Evolutionary conservation across 2,797 vertebrate species (phyloP).

Genomic region (Acestrorhynchus altus): DNA sequence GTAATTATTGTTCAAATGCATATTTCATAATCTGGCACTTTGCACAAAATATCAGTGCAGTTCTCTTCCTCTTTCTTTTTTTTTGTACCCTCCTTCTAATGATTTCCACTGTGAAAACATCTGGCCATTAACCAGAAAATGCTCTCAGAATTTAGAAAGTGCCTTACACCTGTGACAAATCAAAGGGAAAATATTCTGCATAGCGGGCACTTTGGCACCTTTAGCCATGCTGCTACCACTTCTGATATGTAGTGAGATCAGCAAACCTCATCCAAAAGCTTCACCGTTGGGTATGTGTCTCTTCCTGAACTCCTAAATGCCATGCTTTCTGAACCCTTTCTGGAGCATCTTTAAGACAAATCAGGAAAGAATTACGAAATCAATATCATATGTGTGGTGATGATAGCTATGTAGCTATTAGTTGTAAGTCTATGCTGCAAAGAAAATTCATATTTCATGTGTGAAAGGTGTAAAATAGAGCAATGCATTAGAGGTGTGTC

Average conservation of each 20-base stretch:
- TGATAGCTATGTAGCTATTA: background rate
- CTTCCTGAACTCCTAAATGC: background rate
- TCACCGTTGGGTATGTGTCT: background rate
- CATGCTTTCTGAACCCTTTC: background rate
- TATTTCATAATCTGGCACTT: constrained; percentile 17
- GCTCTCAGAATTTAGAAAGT: background rate
- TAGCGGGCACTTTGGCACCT: constrained; percentile 15
- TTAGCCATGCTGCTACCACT: background rate
- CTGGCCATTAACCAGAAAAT: background rate
- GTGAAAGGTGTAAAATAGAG: constrained; percentile 11
- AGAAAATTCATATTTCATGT: constrained; percentile 18
- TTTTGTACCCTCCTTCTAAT: background rate
- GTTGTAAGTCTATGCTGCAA: constrained; percentile 18
- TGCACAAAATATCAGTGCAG: constrained; percentile 19
- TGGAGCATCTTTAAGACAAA: background rate
- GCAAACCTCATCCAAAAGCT: background rate
- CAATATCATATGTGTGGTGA: background rate
- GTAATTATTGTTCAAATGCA: constrained; percentile 34
- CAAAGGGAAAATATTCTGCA: constrained; percentile 1
- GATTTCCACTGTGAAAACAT: background rate
- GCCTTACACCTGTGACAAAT: background rate
- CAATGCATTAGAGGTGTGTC: constrained; percentile 31
- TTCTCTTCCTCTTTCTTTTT: background rate
- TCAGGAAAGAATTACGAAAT: constrained; percentile 16
- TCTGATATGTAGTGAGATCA: constrained; percentile 10